Evolutionary conservation across 2,797 vertebrate species (phyloP), one percentile per base, ranked within the genome.

Genomic region (Odontamblyopus lacepedii): DNA sequence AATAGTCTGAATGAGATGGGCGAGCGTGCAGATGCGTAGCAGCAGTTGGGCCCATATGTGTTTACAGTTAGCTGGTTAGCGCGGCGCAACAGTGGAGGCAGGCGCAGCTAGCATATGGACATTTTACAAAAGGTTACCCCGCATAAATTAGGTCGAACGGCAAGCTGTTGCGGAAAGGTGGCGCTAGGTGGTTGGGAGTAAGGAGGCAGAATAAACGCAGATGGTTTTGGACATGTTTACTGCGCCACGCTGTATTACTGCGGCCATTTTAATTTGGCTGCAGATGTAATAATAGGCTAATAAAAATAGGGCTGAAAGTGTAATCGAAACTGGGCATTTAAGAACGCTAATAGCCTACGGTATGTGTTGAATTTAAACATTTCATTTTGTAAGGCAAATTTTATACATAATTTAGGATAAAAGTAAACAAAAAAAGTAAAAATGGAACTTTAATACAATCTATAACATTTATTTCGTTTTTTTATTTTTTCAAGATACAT

Each of bases 71-170:
- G 82, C 85, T 83, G 84, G 82, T 91, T 85, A 89, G 85, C 83
- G 67, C 83, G 78, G 27, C 74, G 81, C 63, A 80, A 64, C 77
- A 78, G 74, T 74, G 73, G 82, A 73, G 75, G 74, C 79, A 88
- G 80, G 78, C 83, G 85, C 81, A 83, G 80, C 83, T 79, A 88
- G 79, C 89, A 92, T 91, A 91, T 89, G 89, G 86, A 74, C 85
- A 84, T 92, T 92, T 91, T 82, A 90, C 89, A 88, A 90, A 92
- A 92, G 88, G 90, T 91, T 93, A 91, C 84, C 85, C 87, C 78
- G 85, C 83, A 91, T 90, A 83, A 88, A 91, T 91, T 89, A 89
- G 80, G 74, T 67, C 85, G 85, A 88, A 89, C 88, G 82, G 85
- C 88, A 90, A 87, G 90, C 89, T 91, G 90, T 89, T 87, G 80